Base-by-base conservation (phyloP, 2,113 vertebrate species). In the Zosterops lateralis region DNA sequence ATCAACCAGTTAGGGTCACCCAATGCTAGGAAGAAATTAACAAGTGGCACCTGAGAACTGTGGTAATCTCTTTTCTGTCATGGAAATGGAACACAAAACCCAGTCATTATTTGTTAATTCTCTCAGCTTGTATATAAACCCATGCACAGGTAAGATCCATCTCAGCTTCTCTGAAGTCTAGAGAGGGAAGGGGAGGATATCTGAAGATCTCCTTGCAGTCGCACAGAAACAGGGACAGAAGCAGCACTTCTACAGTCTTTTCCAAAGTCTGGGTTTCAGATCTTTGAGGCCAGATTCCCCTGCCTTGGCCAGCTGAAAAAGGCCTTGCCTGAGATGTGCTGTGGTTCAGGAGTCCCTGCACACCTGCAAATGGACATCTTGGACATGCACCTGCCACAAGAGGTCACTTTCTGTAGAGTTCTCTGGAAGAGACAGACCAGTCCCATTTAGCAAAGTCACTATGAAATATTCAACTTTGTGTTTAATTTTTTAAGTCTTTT, bases 401-500 rank as follows among this genome's bases (percentile, higher is more conserved):
- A 54, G 81, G 93, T 89, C 96, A 73, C 88, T 87, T 95, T 96
- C 85, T 93, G 38, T 67, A 62, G 64, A 34, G 76, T 70, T 85
- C 66, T 74, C 36, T 56, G 77, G 21, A 76, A 92, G 71, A 87
- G 53, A 66, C 19, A 31, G 24, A 18, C 4, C 67, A 64, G 42
- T 64, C 45, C 74, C 54, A 56, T 78, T 93, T 82, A 83, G 56
- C 50, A 90, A 93, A 84, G 75, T 81, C 75, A 22, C 89, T 77
- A 95, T 96, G 79, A 98, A 97, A 97, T 96, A 97, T 96, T 97
- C 88, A 97, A 82, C 62, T 81, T 80, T 36, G 53, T 90, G 67
- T 96, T 98, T 96, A 97, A 98, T 96, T 95, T 98, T 97, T 97
- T 22, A 98, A 96, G 83, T 85, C 40, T 81, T 93, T 95, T 92